phyloP scores from a whole-genome alignment of 2,888 invertebrate genomes.

The Sesamia inferens region DNA sequence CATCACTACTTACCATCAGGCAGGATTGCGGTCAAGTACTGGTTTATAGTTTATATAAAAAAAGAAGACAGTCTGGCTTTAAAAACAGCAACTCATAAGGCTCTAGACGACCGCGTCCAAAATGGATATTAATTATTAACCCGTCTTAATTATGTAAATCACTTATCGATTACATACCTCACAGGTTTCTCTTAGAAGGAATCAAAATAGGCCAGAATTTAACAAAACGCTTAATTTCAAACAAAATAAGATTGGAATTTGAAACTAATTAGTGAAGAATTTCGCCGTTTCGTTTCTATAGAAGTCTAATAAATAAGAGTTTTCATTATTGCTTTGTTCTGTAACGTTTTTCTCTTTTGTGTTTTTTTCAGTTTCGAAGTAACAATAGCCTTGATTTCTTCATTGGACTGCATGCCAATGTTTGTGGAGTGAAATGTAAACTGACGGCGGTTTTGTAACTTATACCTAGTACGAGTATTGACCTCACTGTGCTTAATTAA shows the following conservation, averaged over 20 bases:
- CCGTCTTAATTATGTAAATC: constrained; percentile 29
- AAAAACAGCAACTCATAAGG: background rate
- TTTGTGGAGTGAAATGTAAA: constrained; percentile 11
- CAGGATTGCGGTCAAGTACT: too few species aligned
- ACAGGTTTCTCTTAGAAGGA: constrained; percentile 5
- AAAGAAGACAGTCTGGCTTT: background rate
- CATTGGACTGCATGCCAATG: constrained; percentile 51
- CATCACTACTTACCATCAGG: too few species aligned
- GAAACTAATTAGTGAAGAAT: constrained; percentile 61
- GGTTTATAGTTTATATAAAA: too few species aligned
- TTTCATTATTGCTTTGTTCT: constrained; percentile 51
- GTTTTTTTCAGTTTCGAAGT: constrained; percentile 36
- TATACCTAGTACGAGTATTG: background rate
- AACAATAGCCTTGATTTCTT: constrained; percentile 62
- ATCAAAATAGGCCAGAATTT: constrained; percentile 25
- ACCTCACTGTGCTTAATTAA: background rate
- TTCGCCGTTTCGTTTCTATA: constrained; percentile 45
- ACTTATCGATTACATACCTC: constrained; percentile 3
- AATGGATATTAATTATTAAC: constrained; percentile 15
- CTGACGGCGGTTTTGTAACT: constrained; percentile 6
- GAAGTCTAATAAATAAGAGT: constrained; percentile 59
- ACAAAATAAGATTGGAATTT: constrained; percentile 55
- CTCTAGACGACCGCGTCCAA: background rate
- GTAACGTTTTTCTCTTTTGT: constrained; percentile 34
- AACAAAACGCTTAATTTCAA: constrained; percentile 49